phyloP scores from a whole-genome alignment of 2,888 invertebrate species.

The Dryadula phaetusa region DNA sequence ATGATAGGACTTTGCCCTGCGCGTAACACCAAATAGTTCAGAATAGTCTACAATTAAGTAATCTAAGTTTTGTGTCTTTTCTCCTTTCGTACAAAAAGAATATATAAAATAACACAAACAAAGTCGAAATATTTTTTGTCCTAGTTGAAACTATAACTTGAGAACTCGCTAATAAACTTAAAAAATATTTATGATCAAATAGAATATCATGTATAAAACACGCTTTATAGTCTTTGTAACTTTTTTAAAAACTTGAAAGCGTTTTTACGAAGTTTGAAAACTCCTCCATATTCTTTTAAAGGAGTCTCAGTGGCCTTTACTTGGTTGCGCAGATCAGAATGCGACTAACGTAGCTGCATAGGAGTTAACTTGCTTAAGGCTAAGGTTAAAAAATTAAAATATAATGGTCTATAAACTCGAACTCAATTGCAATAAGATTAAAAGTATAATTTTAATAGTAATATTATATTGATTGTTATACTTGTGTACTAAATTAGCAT shows the following conservation, averaged over 20 bases:
- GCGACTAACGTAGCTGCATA: conserved; percentile 28
- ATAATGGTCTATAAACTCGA: conserved; percentile 34
- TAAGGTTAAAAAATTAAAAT: conserved; percentile 37
- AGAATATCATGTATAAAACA: too few relatives aligned
- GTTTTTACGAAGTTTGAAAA: conserved; percentile 31
- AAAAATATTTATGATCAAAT: too few relatives aligned
- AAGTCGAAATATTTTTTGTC: too few relatives aligned
- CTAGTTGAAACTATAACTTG: too few relatives aligned
- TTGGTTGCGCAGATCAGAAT: conserved; percentile 29
- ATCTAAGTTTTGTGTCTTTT: too few relatives aligned
- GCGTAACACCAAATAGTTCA: too few relatives aligned
- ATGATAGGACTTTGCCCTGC: too few relatives aligned
- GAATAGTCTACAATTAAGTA: too few relatives aligned
- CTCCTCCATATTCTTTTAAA: conserved; percentile 33
- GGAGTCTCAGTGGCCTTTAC: conserved; percentile 33
- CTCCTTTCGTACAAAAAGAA: too few relatives aligned
- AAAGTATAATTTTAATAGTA: conserved; percentile 12
- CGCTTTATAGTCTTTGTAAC: background rate
- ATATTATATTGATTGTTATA: background rate
- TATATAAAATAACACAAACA: too few relatives aligned
- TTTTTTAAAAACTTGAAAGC: conserved; percentile 3
- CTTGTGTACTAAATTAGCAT: background rate
- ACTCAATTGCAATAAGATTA: conserved; percentile 17
- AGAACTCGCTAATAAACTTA: too few relatives aligned
- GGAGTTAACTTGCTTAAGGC: conserved; percentile 35